Conservation (phyloP, 2,888 invertebrate genomes). For the Tricholauxania praeusta region DNA sequence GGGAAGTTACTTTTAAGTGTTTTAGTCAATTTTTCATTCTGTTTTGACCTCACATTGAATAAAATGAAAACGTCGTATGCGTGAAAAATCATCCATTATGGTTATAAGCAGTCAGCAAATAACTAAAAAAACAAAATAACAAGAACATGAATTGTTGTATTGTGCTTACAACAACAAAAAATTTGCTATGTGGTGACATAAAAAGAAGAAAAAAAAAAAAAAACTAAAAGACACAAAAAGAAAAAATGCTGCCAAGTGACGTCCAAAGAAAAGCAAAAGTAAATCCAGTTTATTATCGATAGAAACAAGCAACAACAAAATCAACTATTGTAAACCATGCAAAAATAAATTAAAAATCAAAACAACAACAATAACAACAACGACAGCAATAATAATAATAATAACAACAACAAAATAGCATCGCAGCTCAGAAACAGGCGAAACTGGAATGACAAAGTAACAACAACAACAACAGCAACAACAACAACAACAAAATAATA, state of each 20-base stretch:
- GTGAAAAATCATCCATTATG: too few species aligned
- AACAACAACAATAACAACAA: conserved; percentile 24
- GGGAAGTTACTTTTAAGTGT: too few species aligned
- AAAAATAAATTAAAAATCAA: conserved; percentile 31
- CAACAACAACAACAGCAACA: conserved; percentile 34
- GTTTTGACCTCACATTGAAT: too few species aligned
- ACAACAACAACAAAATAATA: conserved; percentile 32
- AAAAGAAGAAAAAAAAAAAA: not conserved
- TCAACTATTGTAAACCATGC: conserved; percentile 32
- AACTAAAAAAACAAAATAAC: conserved; percentile 14
- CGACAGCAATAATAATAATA: conserved; percentile 39
- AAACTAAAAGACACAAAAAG: not conserved
- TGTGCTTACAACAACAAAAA: conserved; percentile 30
- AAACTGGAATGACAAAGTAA: conserved; percentile 36
- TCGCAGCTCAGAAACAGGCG: conserved; percentile 47
- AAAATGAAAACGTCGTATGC: too few species aligned
- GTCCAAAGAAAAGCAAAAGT: conserved; percentile 44
- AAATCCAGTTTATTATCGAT: conserved; percentile 25
- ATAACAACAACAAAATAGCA: conserved; percentile 42
- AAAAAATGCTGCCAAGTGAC: conserved; percentile 33
- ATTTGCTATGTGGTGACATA: conserved; percentile 36
- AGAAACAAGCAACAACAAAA: conserved; percentile 34
- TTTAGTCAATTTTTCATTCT: too few species aligned
- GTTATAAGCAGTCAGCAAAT: too few species aligned
- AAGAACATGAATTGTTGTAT: conserved; percentile 27